phyloP scores from a whole-genome alignment of 2,888 invertebrate species.

The Euproctis similis region DNA sequence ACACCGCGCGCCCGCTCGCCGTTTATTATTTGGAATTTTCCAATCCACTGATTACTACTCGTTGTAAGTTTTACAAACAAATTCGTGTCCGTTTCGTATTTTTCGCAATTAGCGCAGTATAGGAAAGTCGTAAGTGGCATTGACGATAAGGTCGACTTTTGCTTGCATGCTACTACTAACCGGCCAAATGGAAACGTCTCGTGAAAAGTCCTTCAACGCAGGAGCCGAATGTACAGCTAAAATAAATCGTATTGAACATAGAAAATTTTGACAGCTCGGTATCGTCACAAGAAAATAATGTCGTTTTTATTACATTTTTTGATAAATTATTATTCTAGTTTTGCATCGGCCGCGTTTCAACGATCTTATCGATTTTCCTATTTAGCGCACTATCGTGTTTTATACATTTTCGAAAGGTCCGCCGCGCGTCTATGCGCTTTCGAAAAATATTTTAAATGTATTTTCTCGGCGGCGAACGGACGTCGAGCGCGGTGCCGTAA shows the following conservation, averaged over 20 bases:
- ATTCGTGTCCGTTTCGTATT: conserved; percentile 66
- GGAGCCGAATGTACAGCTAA: conserved; percentile 19
- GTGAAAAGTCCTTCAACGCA: conserved; percentile 16
- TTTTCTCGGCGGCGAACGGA: conserved; percentile 64
- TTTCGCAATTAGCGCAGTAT: conserved; percentile 68
- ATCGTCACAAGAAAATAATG: conserved; percentile 71
- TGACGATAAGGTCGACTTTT: conserved; percentile 48
- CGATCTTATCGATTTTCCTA: conserved; percentile 73
- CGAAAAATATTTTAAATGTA: conserved; percentile 69
- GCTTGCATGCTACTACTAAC: conserved; percentile 33
- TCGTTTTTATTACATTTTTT: conserved; percentile 76
- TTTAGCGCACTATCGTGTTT: conserved; percentile 67
- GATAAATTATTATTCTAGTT: conserved; percentile 73
- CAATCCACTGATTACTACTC: conserved; percentile 73
- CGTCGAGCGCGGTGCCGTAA: conserved; percentile 63
- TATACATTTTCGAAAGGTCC: conserved; percentile 70
- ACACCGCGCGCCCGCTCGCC: conserved; percentile 57
- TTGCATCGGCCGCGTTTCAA: conserved; percentile 54
- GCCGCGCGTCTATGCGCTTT: conserved; percentile 67
- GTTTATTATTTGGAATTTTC: conserved; percentile 77
- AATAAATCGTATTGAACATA: conserved; percentile 45
- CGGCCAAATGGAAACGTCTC: conserved; percentile 42
- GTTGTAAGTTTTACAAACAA: conserved; percentile 71
- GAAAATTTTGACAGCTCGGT: conserved; percentile 71
- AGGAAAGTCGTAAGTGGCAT: conserved; percentile 61